Conservation (phyloP, 2,113 vertebrate species). For the Pseudonaja textilis region DNA sequence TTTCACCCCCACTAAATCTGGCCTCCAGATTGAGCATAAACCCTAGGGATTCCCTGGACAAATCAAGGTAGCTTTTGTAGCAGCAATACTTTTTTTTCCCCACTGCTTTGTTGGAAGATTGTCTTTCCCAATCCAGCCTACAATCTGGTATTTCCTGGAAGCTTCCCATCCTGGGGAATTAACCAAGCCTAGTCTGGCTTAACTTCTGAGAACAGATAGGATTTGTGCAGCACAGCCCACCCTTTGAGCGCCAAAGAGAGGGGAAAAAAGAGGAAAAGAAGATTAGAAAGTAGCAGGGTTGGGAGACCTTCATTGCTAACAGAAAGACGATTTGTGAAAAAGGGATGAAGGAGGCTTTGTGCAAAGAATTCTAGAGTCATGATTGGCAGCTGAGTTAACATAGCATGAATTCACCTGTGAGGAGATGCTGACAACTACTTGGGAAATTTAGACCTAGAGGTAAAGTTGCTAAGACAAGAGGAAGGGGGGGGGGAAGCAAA, state of each 20-base stretch:
- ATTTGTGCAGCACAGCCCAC: neutral
- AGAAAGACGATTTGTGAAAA: neutral
- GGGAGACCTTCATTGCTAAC: neutral
- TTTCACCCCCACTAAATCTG: neutral
- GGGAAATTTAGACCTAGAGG: neutral
- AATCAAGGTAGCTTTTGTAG: neutral
- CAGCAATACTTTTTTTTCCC: neutral
- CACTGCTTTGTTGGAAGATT: neutral
- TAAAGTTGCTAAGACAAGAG: neutral
- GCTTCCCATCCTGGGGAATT: neutral
- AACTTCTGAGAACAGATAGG: neutral
- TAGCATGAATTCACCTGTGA: neutral
- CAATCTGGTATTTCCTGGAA: neutral
- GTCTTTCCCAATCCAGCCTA: neutral
- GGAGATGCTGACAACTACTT: neutral
- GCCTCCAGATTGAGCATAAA: neutral
- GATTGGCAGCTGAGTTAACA: neutral
- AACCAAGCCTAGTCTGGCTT: neutral
- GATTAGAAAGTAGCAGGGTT: neutral
- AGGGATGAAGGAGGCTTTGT: neutral
- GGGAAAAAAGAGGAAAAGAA: neutral
- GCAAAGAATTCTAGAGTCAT: neutral
- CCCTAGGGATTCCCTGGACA: neutral
- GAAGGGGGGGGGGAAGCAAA: fast-evolving
- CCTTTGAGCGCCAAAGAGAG: neutral